phyloP scores from a whole-genome alignment of 2,888 invertebrate species.

The Ceriagrion tenellum region DNA sequence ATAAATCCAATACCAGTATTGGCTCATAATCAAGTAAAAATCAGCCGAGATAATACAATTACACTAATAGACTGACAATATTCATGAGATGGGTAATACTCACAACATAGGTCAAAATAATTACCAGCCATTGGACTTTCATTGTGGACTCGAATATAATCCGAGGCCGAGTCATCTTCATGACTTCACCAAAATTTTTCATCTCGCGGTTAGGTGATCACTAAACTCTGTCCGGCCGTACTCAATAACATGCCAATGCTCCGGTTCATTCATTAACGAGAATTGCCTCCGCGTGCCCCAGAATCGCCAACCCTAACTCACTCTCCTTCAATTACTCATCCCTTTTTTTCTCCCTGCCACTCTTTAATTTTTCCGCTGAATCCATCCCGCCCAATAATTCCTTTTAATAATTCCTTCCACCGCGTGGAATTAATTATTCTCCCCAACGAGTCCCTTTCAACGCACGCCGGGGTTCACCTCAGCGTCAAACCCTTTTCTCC shows the following conservation, averaged over 20 bases:
- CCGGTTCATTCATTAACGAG: neutral
- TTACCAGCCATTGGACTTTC: too few species aligned
- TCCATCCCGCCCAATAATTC: slow-evolving; percentile 37
- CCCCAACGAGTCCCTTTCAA: slow-evolving; percentile 6
- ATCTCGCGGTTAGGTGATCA: neutral
- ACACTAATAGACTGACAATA: too few species aligned
- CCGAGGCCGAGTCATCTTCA: too few species aligned
- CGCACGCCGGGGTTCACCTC: neutral
- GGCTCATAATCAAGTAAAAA: too few species aligned
- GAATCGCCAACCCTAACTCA: neutral
- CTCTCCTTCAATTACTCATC: slow-evolving; percentile 46
- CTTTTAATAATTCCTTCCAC: slow-evolving; percentile 53
- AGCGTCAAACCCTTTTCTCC: neutral
- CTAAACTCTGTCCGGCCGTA: neutral
- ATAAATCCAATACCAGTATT: too few species aligned
- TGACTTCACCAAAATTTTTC: too few species aligned
- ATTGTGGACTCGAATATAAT: too few species aligned
- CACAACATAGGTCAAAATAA: too few species aligned
- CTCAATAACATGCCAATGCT: neutral
- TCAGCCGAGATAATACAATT: too few species aligned
- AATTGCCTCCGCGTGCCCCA: slow-evolving; percentile 31
- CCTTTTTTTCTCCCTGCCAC: neutral
- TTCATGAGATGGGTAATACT: too few species aligned
- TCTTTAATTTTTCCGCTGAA: neutral
- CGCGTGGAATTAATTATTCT: slow-evolving; percentile 41